phyloP scores from a whole-genome alignment of 2,797 vertebrate genomes.

The Oreonectes daqikongensis region DNA sequence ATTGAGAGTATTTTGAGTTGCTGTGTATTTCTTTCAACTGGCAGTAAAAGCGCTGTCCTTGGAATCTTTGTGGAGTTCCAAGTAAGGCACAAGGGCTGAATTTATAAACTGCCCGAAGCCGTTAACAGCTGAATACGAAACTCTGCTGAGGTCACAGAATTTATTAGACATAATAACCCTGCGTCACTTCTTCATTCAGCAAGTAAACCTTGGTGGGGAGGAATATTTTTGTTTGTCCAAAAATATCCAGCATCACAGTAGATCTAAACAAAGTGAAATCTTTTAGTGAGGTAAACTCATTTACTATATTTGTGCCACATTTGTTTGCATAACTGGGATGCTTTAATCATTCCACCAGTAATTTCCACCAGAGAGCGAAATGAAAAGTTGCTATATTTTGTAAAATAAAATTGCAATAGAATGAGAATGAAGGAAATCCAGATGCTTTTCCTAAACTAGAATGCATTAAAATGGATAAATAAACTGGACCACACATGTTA shows the following conservation, averaged over 20 bases:
- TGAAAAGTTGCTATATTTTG: conserved; percentile 16
- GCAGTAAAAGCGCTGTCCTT: conserved; percentile 13
- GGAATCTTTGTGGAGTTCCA: conserved; percentile 16
- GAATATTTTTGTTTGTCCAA: not conserved
- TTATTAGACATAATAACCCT: not conserved
- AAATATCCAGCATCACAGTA: conserved; percentile 9
- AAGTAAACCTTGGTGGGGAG: not conserved
- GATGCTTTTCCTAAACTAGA: not conserved
- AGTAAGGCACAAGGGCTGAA: conserved; percentile 11
- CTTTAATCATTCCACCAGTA: conserved; percentile 11
- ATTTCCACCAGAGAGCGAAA: conserved; percentile 12
- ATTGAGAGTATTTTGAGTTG: conserved; percentile 30
- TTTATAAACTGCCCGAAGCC: conserved; percentile 1
- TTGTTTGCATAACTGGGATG: conserved; percentile 9
- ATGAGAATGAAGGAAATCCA: not conserved
- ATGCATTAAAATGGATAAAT: conserved; percentile 8
- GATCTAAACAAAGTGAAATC: not conserved
- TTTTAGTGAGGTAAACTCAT: not conserved
- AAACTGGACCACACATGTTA: conserved; percentile 29
- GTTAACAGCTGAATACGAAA: conserved; percentile 23
- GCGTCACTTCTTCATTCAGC: not conserved
- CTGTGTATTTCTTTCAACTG: conserved; percentile 29
- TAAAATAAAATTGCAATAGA: not conserved
- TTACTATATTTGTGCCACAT: not conserved
- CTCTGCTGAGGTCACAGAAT: not conserved